Conservation (phyloP, 2,113 vertebrate species). For the Aspidoscelis tigris region DNA sequence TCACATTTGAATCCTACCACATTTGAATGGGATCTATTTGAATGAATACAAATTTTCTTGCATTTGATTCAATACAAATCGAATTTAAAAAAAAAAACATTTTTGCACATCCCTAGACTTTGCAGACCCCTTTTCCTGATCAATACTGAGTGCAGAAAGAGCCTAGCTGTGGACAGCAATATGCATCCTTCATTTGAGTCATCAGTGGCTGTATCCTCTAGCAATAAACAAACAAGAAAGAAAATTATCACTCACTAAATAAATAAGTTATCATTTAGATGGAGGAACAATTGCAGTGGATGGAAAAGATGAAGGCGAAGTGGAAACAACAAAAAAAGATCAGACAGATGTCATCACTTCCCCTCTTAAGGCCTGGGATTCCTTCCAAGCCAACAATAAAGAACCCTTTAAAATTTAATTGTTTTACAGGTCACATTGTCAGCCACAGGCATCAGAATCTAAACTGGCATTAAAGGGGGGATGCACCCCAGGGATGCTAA, state of each 20-base stretch:
- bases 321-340: background rate
- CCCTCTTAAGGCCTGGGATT: background rate
- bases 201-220: too few species aligned
- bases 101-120: too few species aligned
- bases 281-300: background rate
- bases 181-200: background rate
- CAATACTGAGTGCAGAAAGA: background rate
- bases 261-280: background rate
- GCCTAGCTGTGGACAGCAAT: background rate
- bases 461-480: conserved; percentile 4
- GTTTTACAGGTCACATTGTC: background rate
- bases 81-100: too few species aligned
- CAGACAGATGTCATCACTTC: too few species aligned
- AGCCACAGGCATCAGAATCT: conserved; percentile 14
- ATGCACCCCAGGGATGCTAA: background rate
- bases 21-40: too few species aligned
- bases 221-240: too few species aligned
- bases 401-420: conserved; percentile 23
- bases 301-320: background rate
- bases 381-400: background rate
- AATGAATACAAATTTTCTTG: too few species aligned
- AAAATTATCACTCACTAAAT: background rate
- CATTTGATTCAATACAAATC: too few species aligned
- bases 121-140: too few species aligned
- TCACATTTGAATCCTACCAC: too few species aligned